Conservation (phyloP, 2,113 vertebrate species). For the Phalacrocorax pelagicus region DNA sequence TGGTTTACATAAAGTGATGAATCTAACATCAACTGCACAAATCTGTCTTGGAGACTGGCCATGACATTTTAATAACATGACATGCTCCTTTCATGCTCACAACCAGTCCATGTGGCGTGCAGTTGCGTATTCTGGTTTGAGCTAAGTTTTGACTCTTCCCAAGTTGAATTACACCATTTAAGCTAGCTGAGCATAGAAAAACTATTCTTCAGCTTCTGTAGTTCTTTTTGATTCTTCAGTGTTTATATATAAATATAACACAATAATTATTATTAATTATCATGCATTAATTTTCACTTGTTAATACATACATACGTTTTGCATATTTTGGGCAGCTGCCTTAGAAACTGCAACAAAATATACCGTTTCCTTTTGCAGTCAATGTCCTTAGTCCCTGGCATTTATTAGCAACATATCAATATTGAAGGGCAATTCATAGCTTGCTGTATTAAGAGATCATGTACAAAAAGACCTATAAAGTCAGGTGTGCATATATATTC, state of each 20-base stretch:
- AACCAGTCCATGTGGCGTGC: slow-evolving; percentile 45
- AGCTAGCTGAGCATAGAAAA: slow-evolving; percentile 44
- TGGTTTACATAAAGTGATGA: slow-evolving; percentile 65
- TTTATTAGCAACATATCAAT: neutral
- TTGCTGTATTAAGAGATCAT: neutral
- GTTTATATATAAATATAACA: slow-evolving; percentile 12
- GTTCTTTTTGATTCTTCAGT: slow-evolving; percentile 19
- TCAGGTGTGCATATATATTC: neutral
- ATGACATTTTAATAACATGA: slow-evolving; percentile 75
- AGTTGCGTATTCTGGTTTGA: slow-evolving; percentile 68
- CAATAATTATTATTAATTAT: neutral
- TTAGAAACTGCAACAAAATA: neutral
- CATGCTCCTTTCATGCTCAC: slow-evolving; percentile 65
- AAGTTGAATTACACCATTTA: slow-evolving; percentile 31
- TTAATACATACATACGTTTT: neutral
- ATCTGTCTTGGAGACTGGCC: slow-evolving; percentile 64
- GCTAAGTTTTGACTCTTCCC: slow-evolving; percentile 56
- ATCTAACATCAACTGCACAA: slow-evolving; percentile 56
- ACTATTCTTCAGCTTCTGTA: neutral
- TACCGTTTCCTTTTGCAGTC: neutral
- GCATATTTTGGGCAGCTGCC: neutral
- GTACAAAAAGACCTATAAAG: neutral
- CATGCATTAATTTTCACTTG: neutral
- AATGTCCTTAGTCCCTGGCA: neutral
- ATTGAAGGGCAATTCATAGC: neutral